phyloP scores from a whole-genome alignment of 1,140 invertebrate species.

The Bombus confusus region DNA sequence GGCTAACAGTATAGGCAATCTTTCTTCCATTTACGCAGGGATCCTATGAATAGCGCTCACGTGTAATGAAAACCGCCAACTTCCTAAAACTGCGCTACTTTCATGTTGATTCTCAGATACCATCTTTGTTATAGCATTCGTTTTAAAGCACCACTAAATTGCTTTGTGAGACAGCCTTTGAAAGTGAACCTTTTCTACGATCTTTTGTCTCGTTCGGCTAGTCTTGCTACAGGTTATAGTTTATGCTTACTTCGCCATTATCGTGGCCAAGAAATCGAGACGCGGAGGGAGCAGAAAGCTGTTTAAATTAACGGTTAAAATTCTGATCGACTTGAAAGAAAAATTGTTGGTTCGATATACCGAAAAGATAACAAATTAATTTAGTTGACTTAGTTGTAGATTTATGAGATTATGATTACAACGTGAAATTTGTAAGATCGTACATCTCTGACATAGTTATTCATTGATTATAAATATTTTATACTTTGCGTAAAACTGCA shows the following conservation, averaged over 20 bases:
- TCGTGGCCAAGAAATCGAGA: neutral
- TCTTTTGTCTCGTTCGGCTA: neutral
- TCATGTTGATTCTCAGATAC: neutral
- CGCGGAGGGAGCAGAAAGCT: no score
- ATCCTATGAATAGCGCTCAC: conserved; percentile 7
- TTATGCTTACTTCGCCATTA: neutral
- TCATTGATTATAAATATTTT: no score
- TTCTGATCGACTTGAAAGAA: no score
- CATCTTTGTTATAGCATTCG: neutral
- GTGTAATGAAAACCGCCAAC: conserved; percentile 2
- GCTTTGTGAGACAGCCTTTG: neutral
- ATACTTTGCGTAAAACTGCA: no score
- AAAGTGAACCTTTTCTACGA: neutral
- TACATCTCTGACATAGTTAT: no score
- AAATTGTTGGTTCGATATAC: no score
- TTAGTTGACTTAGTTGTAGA: no score
- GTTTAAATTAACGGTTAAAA: no score
- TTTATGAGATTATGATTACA: no score
- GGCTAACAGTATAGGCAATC: neutral
- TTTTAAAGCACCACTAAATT: neutral
- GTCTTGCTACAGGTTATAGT: neutral
- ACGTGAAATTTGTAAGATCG: no score
- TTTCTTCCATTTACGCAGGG: neutral
- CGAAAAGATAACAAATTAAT: no score
- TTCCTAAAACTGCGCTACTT: neutral